Percentiles rank a stretch among this genome's conserved stretches.
These are phyloP conservation scores for Meles meles DNA, from an alignment of 2,113 vertebrate species.

Conservation along the genomic window DNA sequence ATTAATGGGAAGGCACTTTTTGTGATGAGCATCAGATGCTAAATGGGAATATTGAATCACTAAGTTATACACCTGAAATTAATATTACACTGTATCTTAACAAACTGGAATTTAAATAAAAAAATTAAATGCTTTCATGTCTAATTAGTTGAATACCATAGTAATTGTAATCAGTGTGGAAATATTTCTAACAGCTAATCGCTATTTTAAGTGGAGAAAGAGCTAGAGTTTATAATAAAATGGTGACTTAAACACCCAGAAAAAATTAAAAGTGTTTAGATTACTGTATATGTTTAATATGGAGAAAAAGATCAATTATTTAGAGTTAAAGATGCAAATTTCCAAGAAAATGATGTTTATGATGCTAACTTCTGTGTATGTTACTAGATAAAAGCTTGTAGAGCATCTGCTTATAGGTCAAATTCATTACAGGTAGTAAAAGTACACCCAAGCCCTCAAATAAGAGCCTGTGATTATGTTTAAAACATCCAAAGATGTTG, in stretches of 20 bases:
- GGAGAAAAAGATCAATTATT: not conserved
- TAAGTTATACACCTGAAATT: not conserved
- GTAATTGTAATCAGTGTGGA: not conserved
- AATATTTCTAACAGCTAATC: not conserved
- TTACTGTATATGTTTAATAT: not conserved
- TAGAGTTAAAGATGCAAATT: not conserved
- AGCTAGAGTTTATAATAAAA: conserved; percentile 20
- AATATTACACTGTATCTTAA: not conserved
- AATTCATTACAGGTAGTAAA: not conserved
- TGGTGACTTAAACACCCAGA: not conserved
- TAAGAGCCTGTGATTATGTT: conserved; percentile 10
- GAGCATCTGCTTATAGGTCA: not conserved
- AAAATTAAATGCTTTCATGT: not conserved
- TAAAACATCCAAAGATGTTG: not conserved
- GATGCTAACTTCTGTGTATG: not conserved
- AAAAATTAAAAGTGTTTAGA: not conserved
- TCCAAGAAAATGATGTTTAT: not conserved
- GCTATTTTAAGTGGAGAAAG: not conserved
- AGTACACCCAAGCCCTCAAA: not conserved
- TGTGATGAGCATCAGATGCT: not conserved
- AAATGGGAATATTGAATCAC: not conserved
- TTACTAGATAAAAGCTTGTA: not conserved
- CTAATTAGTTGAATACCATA: not conserved
- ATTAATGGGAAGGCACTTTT: not conserved
- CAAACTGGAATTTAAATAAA: not conserved